These are phyloP conservation scores for Chelon auratus DNA, from an alignment of 2,797 vertebrate genomes.

Conservation along the genomic window DNA sequence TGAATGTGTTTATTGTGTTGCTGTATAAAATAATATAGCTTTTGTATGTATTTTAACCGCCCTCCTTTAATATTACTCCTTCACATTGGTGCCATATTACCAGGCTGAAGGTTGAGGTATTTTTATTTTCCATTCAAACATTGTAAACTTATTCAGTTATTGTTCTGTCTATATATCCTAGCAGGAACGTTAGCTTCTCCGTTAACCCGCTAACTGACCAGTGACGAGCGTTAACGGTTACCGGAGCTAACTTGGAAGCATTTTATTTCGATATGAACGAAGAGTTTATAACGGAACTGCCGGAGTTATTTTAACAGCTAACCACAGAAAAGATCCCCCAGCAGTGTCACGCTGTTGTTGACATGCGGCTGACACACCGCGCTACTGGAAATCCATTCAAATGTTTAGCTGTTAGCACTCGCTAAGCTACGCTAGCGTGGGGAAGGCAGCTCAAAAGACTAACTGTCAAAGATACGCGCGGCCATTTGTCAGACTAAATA, in stretches of 20 bases:
- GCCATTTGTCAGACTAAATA: accelerated
- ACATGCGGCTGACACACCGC: conserved; percentile 64
- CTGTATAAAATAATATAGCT: background rate
- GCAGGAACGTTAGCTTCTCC: background rate
- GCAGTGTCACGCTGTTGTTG: conserved; percentile 54
- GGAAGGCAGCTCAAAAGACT: conserved; percentile 14
- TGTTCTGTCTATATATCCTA: background rate
- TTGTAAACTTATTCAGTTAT: background rate
- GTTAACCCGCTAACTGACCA: conserved; percentile 2
- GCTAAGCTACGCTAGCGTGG: conserved; percentile 76
- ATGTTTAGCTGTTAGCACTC: conserved; percentile 47
- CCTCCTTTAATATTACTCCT: background rate
- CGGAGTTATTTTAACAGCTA: background rate
- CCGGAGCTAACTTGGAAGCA: accelerated
- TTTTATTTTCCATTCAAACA: background rate
- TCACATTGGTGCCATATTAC: background rate
- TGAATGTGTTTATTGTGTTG: background rate
- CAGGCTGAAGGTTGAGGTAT: background rate
- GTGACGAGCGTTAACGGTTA: background rate
- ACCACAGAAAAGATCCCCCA: background rate
- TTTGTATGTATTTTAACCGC: background rate
- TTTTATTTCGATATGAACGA: accelerated
- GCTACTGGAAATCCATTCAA: conserved; percentile 67
- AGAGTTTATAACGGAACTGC: background rate
- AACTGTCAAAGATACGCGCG: background rate